Base-by-base conservation (phyloP, 1,140 invertebrate species). In the Drosophila jambulina region DNA sequence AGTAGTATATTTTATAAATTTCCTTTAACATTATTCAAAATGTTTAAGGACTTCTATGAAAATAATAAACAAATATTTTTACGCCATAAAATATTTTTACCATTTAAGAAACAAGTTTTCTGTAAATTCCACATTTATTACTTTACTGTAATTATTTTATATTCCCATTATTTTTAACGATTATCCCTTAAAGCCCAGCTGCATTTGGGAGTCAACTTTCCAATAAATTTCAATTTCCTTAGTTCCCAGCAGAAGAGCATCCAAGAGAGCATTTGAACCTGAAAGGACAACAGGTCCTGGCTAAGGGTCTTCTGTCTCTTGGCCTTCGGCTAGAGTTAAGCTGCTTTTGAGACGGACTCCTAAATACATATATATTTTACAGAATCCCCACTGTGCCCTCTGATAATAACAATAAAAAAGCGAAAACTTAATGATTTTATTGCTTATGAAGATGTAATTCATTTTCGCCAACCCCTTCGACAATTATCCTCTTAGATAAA, bases 371-470 rank as follows among this genome's bases (percentile, higher is more conserved):
- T 15, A 53, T 53, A 21, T 53, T 43, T 45, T n/a, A 27, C 27
- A 19, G 60, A 53, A 36, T 45, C 27, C 36, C 46, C 54, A 25
- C 46, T 15, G 25, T 34, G 49, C 61, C 38, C 42, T 46, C 21
- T 75, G 77, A 71, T 80, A 88, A 83, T 88, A 88, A 59, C 67
- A 59, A 71, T 71, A 71, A 72, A 72, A 70, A 60, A 49, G 43
- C 43, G 54, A 87, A 88, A 88, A 75, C 79, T 78, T 88, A 88
- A 87, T 87, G 84, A 87, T 88, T 87, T 87, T 88, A 87, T 87
- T 87, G 84, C 84, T 88, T 88, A 88, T 87, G 84, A 88, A 84
- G 84, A 80, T 88, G 84, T 87, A 87, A 87, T 88, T 87, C 80
- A 87, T 87, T 83, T 78, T 68, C 53, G 72, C 69, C 80, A 88